These are phyloP conservation scores for Characodon lateralis DNA, from an alignment of 2,797 vertebrate genomes.

Conservation along the genomic window DNA sequence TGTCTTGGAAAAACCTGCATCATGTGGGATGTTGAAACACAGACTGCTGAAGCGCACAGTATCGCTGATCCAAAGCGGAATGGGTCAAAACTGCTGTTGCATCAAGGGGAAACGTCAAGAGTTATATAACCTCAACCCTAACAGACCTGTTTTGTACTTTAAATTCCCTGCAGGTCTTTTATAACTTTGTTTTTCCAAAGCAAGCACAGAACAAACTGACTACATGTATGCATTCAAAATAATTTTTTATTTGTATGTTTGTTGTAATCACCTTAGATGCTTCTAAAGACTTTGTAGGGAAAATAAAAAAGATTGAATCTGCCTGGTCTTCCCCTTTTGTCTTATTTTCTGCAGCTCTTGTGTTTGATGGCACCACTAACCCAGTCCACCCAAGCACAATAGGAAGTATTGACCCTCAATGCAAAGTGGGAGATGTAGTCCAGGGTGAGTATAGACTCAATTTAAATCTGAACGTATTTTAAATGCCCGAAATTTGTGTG, in stretches of 20 bases:
- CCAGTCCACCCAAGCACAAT: slow-evolving; percentile 93
- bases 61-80: slow-evolving; percentile 2
- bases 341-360: slow-evolving; percentile 78
- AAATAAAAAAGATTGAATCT: neutral
- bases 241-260: neutral
- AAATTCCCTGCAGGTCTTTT: neutral
- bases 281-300: neutral
- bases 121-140: neutral
- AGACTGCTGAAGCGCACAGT: slow-evolving; percentile 5
- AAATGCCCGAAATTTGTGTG: neutral
- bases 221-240: neutral
- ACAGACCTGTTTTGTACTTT: neutral
- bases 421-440: slow-evolving; percentile 87
- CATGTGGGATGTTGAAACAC: slow-evolving; percentile 10
- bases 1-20: neutral
- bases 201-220: neutral
- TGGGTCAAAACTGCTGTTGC: neutral
- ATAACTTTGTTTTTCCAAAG: neutral
- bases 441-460: slow-evolving; percentile 78
- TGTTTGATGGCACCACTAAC: slow-evolving; percentile 92
- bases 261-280: no score
- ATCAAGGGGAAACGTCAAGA: neutral
- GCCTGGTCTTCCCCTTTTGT: neutral
- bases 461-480: neutral
- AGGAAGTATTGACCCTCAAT: slow-evolving; percentile 92